Evolutionary conservation across 1,140 invertebrate species (phyloP).

Genomic region (Melanaphis sacchari): DNA sequence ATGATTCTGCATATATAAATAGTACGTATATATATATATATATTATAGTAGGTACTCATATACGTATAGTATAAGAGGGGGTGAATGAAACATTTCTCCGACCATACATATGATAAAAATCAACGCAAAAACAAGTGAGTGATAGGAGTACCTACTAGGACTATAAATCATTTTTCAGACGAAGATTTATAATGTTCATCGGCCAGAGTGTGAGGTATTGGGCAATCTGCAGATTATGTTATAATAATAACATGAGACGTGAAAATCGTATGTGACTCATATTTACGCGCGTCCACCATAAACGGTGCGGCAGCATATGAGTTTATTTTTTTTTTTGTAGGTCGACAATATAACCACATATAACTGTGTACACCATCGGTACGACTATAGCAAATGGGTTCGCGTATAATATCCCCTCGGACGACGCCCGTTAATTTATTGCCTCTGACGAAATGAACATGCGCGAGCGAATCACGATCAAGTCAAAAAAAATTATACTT

Average conservation of each 20-base stretch:
- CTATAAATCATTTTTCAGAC: not conserved
- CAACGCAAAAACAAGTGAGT: not conserved
- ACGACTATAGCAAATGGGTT: not conserved
- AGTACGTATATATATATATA: no score
- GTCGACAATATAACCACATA: not conserved
- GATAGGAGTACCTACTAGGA: not conserved
- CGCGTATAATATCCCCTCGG: not conserved
- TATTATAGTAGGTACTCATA: no score
- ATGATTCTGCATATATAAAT: no score
- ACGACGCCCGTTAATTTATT: slow-evolving; percentile 23
- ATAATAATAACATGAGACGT: not conserved
- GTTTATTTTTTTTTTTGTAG: not conserved
- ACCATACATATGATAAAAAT: not conserved
- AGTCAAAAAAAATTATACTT: slow-evolving; percentile 18
- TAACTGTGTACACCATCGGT: not conserved
- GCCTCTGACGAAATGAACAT: slow-evolving; percentile 40
- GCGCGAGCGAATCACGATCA: not conserved
- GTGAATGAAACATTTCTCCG: not conserved
- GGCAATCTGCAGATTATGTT: not conserved
- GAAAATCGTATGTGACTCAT: not conserved
- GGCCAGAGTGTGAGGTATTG: not conserved
- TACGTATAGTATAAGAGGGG: not conserved
- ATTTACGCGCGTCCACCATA: not conserved
- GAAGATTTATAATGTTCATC: not conserved
- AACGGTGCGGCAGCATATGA: not conserved